Evolutionary conservation across 92 coral and sea anemone genomes (phyloP), one percentile per base, ranked within the genome.

Genomic region (Phenganax stokvisi): DNA sequence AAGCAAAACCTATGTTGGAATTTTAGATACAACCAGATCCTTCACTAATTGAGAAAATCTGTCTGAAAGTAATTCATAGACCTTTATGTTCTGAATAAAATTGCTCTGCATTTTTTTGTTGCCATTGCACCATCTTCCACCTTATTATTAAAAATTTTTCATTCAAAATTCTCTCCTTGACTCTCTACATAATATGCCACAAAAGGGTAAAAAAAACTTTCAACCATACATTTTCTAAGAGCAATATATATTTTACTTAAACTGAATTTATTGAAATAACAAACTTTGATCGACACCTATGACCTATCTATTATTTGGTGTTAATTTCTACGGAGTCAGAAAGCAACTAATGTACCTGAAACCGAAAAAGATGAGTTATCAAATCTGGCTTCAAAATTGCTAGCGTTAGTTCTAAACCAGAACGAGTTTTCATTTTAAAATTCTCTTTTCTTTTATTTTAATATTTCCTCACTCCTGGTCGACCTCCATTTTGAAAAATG

Each of bases 371-470:
- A 71, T 92, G 88, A 69, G 86, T 79, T 91, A 93, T 87, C 1
- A 93, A 62, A 71, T 93, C 97, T 55, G 98, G 98, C 83, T 93
- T 93, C 51, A 93, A 84, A 6, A 93, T 89, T 25, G 97, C 98
- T 44, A 93, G 79, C 17, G 98, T 93, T 20, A 93, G 79, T 87
- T 93, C 92, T 37, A 92, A 51, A 64, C 58, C 9, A 64, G 51
- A 54, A 28, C 62, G 7, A 8, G 6, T 52, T 31, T 69, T 79
- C 83, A 79, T 79, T 6, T 64, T 54, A 1, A 31, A 17, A 9
- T 0, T 56, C 56, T 75, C 54, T 68, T 68, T 28, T 30, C 10
- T 68, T 68, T 25, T 0, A 68, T 37, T 68, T 31, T 53, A 67
- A 16, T 68, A 12, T 25, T 64, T 16, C 12, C 10, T 64, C 70